phyloP scores from a whole-genome alignment of 2,113 vertebrate species.

The Strix uralensis region DNA sequence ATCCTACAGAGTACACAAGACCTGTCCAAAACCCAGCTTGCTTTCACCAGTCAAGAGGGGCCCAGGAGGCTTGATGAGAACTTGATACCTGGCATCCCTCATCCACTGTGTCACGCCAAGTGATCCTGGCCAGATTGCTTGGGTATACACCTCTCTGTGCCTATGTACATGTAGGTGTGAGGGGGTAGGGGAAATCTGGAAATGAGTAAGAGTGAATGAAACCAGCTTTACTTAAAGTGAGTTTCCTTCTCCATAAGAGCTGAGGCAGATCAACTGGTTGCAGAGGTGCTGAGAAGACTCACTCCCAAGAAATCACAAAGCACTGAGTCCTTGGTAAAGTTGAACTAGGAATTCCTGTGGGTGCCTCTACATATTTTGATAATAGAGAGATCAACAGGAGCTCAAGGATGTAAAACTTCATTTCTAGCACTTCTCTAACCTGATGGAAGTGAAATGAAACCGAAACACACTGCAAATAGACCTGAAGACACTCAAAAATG shows the following conservation, averaged over 20 bases:
- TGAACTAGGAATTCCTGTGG: background rate
- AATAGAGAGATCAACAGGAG: background rate
- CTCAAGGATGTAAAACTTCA: background rate
- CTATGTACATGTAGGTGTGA: background rate
- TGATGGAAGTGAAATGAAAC: background rate
- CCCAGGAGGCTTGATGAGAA: background rate
- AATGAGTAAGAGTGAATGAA: background rate
- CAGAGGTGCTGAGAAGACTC: background rate
- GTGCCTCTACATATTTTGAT: background rate
- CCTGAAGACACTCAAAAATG: background rate
- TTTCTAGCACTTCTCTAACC: background rate
- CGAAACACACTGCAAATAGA: background rate
- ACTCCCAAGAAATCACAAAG: background rate
- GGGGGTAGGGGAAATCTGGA: background rate
- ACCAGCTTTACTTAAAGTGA: background rate
- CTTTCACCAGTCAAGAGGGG: background rate
- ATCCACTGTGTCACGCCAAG: background rate
- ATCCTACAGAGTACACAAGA: background rate
- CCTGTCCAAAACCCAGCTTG: background rate
- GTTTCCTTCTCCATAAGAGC: background rate
- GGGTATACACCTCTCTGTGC: fast-evolving
- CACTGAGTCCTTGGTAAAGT: background rate
- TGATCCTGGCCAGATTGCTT: background rate
- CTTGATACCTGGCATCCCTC: background rate
- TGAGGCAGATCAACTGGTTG: background rate